Evolutionary conservation across 2,113 vertebrate genomes (phyloP).

Genomic region (Periophthalmodon schlosseri): DNA sequence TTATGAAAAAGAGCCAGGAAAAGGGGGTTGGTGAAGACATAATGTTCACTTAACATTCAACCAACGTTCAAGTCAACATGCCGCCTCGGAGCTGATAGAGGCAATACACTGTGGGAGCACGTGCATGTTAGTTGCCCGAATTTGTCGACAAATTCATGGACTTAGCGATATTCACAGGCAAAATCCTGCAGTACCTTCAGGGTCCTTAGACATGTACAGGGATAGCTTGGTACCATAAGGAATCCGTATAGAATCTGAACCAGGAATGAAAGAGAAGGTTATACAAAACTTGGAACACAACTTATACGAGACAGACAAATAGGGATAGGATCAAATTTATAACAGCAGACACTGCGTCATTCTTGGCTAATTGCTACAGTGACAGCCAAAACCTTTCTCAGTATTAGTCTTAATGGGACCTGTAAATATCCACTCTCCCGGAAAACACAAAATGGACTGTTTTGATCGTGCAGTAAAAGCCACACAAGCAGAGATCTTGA

Average conservation of each 20-base stretch:
- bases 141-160: constrained; percentile 47
- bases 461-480: constrained; percentile 27
- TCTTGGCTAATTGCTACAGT: constrained; percentile 47
- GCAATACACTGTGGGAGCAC: constrained; percentile 51
- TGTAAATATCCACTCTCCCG: constrained; percentile 46
- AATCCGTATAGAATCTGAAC: constrained; percentile 86
- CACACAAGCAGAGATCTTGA: constrained; percentile 29
- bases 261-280: constrained; percentile 78
- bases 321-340: constrained; percentile 17
- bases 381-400: constrained; percentile 36
- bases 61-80: constrained; percentile 71
- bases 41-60: constrained; percentile 73
- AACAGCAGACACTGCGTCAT: constrained; percentile 22
- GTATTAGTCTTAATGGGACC: constrained; percentile 54
- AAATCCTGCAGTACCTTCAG: constrained; percentile 80
- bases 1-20: constrained; percentile 24
- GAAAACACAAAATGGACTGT: constrained; percentile 17
- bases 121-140: constrained; percentile 69
- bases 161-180: constrained; percentile 39
- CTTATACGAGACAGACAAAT: constrained; percentile 38
- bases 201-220: constrained; percentile 84
- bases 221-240: constrained; percentile 85
- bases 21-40: constrained; percentile 61
- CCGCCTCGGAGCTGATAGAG: constrained; percentile 55
- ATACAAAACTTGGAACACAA: constrained; percentile 58